Percentiles rank a stretch among this genome's conserved stretches.
Evolutionary conservation across 2,113 vertebrate genomes (phyloP).

Genomic region (Hiodon alosoides): DNA sequence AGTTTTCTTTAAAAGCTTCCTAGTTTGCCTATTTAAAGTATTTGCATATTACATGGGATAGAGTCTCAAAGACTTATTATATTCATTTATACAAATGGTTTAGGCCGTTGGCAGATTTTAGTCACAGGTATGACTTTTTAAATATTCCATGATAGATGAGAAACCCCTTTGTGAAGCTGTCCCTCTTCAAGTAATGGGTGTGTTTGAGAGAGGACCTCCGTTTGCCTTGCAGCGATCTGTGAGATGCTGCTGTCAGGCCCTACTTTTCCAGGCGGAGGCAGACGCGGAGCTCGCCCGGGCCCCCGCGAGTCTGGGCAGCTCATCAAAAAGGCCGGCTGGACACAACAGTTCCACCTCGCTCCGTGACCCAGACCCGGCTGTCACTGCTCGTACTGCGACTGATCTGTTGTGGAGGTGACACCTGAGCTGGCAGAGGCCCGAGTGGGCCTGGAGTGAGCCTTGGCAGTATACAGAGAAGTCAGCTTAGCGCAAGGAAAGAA

Average conservation of each 20-base stretch:
- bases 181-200: not conserved
- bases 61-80: no score
- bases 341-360: constrained; percentile 1
- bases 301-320: not conserved
- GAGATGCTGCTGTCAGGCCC: constrained; percentile 18
- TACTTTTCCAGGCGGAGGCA: constrained; percentile 19
- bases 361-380: not conserved
- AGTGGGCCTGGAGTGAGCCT: not conserved
- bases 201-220: not conserved
- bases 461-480: not conserved
- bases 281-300: not conserved
- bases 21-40: not conserved
- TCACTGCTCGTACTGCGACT: constrained; percentile 15
- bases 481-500: not conserved
- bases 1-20: not conserved
- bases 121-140: not conserved
- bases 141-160: no score
- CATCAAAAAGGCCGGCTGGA: constrained; percentile 14
- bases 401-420: constrained; percentile 36
- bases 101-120: no score
- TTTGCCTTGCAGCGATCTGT: not conserved
- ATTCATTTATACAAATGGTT: no score
- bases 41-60: no score
- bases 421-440: constrained; percentile 12
- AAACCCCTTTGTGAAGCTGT: not conserved